Evolutionary conservation across 2,797 vertebrate species (phyloP).

Genomic region (Fringilla coelebs): DNA sequence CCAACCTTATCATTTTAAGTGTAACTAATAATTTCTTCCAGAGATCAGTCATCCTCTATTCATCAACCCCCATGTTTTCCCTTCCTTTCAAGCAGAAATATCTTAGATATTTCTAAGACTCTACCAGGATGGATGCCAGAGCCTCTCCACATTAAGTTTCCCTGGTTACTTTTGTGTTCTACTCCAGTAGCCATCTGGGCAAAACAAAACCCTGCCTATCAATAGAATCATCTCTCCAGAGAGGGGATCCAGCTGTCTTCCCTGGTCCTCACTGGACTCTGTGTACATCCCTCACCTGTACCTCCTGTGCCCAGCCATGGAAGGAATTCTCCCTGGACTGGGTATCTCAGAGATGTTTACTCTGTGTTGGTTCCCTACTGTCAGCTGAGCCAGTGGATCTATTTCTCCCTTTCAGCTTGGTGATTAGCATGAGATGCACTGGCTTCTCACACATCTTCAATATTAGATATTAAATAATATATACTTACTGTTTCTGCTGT

Average conservation of each 20-base stretch:
- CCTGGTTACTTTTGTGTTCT: neutral
- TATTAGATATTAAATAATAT: no score
- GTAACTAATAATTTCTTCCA: neutral
- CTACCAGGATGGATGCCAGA: neutral
- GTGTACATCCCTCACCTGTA: fast-evolving
- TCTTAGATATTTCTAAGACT: neutral
- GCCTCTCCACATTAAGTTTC: neutral
- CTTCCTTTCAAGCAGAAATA: neutral
- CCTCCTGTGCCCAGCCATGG: neutral
- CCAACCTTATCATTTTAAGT: neutral
- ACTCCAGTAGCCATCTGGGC: neutral
- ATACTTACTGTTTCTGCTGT: neutral
- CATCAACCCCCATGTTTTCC: neutral
- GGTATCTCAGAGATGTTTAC: neutral
- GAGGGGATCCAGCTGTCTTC: neutral
- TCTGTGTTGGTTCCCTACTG: neutral
- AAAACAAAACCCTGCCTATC: neutral
- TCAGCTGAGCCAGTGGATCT: neutral
- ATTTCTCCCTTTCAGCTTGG: neutral
- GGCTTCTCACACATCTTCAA: neutral
- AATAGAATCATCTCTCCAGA: neutral
- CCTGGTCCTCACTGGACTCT: neutral
- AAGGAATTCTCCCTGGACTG: neutral
- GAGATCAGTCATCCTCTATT: neutral
- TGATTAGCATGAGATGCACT: neutral